Base-by-base conservation (phyloP, 2,797 vertebrate genomes). In the Calcarius lapponicus region DNA sequence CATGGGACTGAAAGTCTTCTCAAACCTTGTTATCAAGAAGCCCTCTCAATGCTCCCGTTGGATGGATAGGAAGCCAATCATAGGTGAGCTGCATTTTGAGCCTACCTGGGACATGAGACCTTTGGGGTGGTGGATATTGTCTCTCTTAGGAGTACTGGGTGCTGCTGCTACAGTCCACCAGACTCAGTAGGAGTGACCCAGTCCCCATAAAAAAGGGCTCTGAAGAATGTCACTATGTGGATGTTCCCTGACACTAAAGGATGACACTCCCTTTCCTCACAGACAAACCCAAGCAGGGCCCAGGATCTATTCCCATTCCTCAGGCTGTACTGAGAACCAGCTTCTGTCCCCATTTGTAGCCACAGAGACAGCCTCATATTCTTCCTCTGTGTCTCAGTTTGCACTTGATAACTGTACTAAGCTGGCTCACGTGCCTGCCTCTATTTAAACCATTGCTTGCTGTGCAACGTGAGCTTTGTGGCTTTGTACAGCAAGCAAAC, bases 1-100 rank as follows among this genome's bases (percentile, higher is more conserved):
- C 8, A 71, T 94, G 92, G 95, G 96, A 42, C 88, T 98, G 90
- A 97, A 98, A 93, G 84, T 97, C 83, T 95, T 97, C 86, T 97
- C 96, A 53, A 97, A 97, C 26, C 92, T 97, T 45, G 38, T 51
- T 29, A 95, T 97, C 90, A 97, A 92, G 96, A 97, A 95, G 75
- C 93, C 83, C 0, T 74, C 85, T 34, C 91, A 94, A 3, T 97
- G 97, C 74, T 79, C 76, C 43, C 69, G 19, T 70, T 10, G 21
- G 31, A 8, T 0, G 0, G 80, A 92, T 6, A 94, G 80, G 74
- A 97, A 76, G 53, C 42, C 5, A 3, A 0, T n/a, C 4, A 6
- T 18, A 15, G 95, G 96, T 97, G 45, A 95, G 93, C 13, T 70
- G 71, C 32, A 19, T 40, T 84, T 90, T 62, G 43, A 73, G 17